phyloP scores from a whole-genome alignment of 2,113 vertebrate genomes.

The Bostrychus sinensis region DNA sequence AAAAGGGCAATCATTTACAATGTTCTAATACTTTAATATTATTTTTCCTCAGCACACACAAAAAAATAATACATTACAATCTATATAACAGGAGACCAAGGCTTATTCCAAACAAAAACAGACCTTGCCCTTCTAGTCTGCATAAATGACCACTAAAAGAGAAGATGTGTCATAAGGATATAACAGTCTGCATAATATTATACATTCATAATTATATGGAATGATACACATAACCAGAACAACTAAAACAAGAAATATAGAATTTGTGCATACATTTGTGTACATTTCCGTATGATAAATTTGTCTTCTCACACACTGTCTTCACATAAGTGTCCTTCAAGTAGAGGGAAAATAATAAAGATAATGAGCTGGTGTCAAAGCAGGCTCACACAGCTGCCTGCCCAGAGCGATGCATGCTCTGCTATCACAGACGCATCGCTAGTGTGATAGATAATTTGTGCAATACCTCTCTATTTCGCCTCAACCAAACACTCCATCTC shows the following conservation, averaged over 20 bases:
- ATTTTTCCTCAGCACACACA: too few relatives aligned
- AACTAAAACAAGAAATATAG: neutral
- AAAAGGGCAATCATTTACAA: too few relatives aligned
- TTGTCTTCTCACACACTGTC: constrained; percentile 34
- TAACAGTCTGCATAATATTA: too few relatives aligned
- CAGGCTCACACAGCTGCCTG: constrained; percentile 55
- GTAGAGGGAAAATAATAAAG: constrained; percentile 55
- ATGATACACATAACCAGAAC: neutral
- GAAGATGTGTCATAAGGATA: too few relatives aligned
- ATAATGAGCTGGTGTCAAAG: constrained; percentile 56
- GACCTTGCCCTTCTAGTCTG: too few relatives aligned
- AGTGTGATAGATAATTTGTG: constrained; percentile 60
- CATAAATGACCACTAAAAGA: too few relatives aligned
- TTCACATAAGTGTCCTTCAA: constrained; percentile 29
- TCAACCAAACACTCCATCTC: constrained; percentile 41
- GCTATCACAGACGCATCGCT: constrained; percentile 35
- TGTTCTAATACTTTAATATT: too few relatives aligned
- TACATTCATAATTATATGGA: too few relatives aligned
- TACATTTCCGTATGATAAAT: constrained; percentile 30
- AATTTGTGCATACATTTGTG: neutral
- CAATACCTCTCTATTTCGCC: constrained; percentile 43
- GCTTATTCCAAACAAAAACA: too few relatives aligned
- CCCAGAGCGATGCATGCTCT: constrained; percentile 42
- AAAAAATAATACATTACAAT: too few relatives aligned
- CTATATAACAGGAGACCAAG: too few relatives aligned